These are phyloP conservation scores for Haliclona indistincta DNA, from an alignment of 37 sponge, comb jelly and placozoan genomes.

Conservation along the genomic window DNA sequence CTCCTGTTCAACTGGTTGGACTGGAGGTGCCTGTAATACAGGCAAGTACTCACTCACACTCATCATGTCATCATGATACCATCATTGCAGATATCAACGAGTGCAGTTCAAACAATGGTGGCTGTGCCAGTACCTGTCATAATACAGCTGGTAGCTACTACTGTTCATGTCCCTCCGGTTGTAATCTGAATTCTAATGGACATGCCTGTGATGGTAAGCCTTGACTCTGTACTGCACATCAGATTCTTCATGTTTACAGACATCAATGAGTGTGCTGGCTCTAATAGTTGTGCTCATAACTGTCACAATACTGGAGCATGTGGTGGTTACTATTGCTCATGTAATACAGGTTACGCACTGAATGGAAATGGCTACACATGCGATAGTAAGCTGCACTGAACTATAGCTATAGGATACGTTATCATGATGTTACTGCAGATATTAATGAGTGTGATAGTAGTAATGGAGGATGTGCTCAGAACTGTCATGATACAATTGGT, in stretches of 20 bases:
- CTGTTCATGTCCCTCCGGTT: slow-evolving; percentile 17
- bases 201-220: slow-evolving; percentile 5
- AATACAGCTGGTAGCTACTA: slow-evolving; percentile 59
- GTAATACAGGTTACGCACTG: background rate
- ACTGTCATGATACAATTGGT: slow-evolving; percentile 47
- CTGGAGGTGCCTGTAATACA: slow-evolving; percentile 39
- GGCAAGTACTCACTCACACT: background rate
- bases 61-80: background rate
- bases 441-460: background rate
- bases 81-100: slow-evolving; percentile 50
- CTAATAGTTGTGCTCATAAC: slow-evolving; percentile 15
- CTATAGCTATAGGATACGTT: background rate
- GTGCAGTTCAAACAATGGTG: slow-evolving; percentile 37
- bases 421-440: no score
- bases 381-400: no score
- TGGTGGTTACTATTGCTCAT: slow-evolving; percentile 3
- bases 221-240: no score
- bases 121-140: slow-evolving; percentile 37
- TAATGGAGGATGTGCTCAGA: slow-evolving; percentile 25
- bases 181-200: slow-evolving; percentile 7
- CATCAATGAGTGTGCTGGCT: slow-evolving; percentile 50
- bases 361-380: background rate
- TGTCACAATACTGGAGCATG: slow-evolving; percentile 49
- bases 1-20: slow-evolving; percentile 25
- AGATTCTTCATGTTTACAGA: slow-evolving; percentile 34